phyloP scores from a whole-genome alignment of 2,113 vertebrate species.

The Gracilinanus agilis region DNA sequence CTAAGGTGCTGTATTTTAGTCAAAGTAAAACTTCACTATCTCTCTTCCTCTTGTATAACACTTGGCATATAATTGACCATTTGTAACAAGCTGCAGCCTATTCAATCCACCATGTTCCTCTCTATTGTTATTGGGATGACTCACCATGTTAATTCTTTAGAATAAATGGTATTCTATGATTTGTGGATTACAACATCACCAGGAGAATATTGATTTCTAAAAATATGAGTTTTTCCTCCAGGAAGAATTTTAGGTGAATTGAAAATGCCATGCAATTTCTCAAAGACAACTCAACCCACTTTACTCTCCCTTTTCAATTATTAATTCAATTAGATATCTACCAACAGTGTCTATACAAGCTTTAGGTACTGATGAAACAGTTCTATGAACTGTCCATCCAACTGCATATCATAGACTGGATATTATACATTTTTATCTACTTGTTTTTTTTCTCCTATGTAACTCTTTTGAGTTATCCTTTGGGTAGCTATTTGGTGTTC shows the following conservation, averaged over 20 bases:
- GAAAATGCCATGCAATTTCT: background rate
- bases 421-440: background rate
- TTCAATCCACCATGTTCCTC: background rate
- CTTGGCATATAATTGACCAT: background rate
- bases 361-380: background rate
- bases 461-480: background rate
- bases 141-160: background rate
- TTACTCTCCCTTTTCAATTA: background rate
- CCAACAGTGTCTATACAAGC: background rate
- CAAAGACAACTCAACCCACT: background rate
- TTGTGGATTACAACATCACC: background rate
- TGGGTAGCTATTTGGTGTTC: background rate
- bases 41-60: background rate
- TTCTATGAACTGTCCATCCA: background rate
- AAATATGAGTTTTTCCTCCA: background rate
- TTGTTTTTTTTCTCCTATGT: background rate
- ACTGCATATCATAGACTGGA: background rate
- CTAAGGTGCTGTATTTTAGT: background rate
- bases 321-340: background rate
- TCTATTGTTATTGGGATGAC: background rate
- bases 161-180: background rate
- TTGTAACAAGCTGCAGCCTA: background rate
- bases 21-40: background rate
- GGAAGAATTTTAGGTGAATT: background rate
- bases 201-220: background rate